Evolutionary conservation across 2,888 invertebrate species (phyloP).

Genomic region (Baccha elongata): DNA sequence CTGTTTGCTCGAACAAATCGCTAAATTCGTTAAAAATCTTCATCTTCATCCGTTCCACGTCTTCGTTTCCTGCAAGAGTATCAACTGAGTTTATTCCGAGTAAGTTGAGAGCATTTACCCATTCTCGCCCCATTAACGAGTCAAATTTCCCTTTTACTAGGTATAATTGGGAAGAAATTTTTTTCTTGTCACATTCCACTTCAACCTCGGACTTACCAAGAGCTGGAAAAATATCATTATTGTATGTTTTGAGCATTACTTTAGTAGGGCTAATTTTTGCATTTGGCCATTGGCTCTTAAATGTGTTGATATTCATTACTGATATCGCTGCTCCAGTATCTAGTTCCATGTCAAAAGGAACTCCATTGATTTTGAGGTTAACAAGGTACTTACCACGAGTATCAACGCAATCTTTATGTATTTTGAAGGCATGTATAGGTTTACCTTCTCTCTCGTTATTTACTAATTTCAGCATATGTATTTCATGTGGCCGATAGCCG

Average conservation of each 20-base stretch:
- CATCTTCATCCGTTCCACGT: neutral
- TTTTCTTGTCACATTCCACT: too few relatives aligned
- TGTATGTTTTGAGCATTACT: conserved; percentile 15
- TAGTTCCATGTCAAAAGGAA: conserved; percentile 23
- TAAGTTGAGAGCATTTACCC: conserved; percentile 20
- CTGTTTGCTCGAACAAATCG: neutral
- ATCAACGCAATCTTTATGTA: neutral
- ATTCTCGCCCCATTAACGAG: conserved; percentile 1
- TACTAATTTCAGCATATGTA: neutral
- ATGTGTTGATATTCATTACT: conserved; percentile 8
- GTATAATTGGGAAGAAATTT: conserved; percentile 6
- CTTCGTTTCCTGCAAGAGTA: neutral
- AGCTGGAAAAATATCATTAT: conserved; percentile 21
- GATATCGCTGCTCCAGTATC: conserved; percentile 16
- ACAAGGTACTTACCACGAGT: conserved; percentile 1
- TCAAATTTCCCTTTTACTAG: conserved; percentile 19
- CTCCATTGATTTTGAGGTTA: conserved; percentile 16
- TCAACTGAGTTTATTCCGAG: neutral
- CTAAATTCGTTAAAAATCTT: neutral
- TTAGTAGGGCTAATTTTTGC: too few relatives aligned
- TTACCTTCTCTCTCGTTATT: neutral
- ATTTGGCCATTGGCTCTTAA: conserved; percentile 13
- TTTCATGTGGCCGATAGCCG: too few relatives aligned
- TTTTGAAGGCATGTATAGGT: neutral
- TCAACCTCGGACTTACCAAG: too few relatives aligned